phyloP scores from a whole-genome alignment of 2,797 vertebrate genomes.

The Danionella dracula region DNA sequence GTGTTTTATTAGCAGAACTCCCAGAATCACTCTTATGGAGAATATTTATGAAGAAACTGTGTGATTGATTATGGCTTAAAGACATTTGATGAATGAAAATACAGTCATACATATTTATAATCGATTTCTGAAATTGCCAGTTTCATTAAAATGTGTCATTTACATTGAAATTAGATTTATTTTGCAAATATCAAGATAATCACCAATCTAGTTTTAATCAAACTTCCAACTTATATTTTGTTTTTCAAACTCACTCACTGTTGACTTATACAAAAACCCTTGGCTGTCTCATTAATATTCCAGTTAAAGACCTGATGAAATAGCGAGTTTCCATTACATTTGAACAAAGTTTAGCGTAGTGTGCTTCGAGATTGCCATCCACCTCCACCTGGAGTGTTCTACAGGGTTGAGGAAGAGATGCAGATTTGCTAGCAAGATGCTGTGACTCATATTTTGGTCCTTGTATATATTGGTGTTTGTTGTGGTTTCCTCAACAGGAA shows the following conservation, averaged over 20 bases:
- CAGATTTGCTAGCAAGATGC: conserved; percentile 5
- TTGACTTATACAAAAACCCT: conserved; percentile 3
- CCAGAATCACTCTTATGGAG: too few relatives aligned
- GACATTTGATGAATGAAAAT: too few relatives aligned
- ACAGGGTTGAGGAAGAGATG: neutral
- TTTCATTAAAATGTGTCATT: too few relatives aligned
- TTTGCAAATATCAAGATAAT: too few relatives aligned
- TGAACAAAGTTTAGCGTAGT: neutral
- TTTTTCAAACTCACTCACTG: neutral
- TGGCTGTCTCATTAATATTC: neutral
- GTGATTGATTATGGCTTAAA: too few relatives aligned
- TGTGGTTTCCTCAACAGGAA: conserved; percentile 35
- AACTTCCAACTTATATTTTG: too few relatives aligned
- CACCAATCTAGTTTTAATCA: too few relatives aligned
- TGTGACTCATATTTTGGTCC: conserved; percentile 22
- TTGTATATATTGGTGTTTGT: conserved; percentile 38
- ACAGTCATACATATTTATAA: too few relatives aligned
- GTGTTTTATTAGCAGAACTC: too few relatives aligned
- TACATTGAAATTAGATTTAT: too few relatives aligned
- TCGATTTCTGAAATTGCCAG: too few relatives aligned
- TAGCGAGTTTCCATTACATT: neutral
- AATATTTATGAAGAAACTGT: too few relatives aligned
- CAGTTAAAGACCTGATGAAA: conserved; percentile 18
- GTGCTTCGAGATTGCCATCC: neutral
- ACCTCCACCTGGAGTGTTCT: conserved; percentile 5